These are phyloP conservation scores for Pachliopta kotzebuea DNA, from an alignment of 2,888 invertebrate species.

Conservation along the genomic window DNA sequence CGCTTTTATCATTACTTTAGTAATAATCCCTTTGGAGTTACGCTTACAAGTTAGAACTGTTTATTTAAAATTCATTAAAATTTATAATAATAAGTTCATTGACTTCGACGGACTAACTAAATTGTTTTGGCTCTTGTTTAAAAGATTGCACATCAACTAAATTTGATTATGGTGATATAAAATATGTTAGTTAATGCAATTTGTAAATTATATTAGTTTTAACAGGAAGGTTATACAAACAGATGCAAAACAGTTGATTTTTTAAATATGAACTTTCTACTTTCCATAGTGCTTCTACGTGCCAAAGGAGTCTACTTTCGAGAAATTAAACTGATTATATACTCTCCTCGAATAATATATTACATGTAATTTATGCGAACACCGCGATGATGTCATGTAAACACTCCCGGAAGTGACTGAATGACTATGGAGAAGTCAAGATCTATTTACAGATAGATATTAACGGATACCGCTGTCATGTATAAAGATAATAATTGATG, in stretches of 20 bases:
- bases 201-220: too few relatives aligned
- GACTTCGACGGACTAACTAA: neutral
- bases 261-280: neutral
- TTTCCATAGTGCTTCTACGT: neutral
- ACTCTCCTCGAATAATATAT: neutral
- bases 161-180: too few relatives aligned
- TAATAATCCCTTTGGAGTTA: conserved; percentile 19
- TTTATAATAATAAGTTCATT: conserved; percentile 2
- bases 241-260: neutral
- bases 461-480: conserved; percentile 32
- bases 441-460: conserved; percentile 40
- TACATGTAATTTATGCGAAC: neutral
- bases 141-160: too few relatives aligned
- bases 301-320: neutral
- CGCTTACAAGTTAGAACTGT: neutral
- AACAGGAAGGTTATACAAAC: neutral
- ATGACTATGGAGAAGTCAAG: conserved; percentile 33
- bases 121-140: neutral
- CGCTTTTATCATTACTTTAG: conserved; percentile 10
- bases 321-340: neutral
- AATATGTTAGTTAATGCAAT: too few relatives aligned
- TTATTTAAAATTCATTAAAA: conserved; percentile 14
- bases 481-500: conserved; percentile 43
- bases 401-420: conserved; percentile 38
- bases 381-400: neutral